Percentiles rank a stretch among this genome's conserved stretches.
These are phyloP conservation scores for Onychomys arenicola DNA, from an alignment of 2,797 vertebrate genomes.

Conservation along the genomic window DNA sequence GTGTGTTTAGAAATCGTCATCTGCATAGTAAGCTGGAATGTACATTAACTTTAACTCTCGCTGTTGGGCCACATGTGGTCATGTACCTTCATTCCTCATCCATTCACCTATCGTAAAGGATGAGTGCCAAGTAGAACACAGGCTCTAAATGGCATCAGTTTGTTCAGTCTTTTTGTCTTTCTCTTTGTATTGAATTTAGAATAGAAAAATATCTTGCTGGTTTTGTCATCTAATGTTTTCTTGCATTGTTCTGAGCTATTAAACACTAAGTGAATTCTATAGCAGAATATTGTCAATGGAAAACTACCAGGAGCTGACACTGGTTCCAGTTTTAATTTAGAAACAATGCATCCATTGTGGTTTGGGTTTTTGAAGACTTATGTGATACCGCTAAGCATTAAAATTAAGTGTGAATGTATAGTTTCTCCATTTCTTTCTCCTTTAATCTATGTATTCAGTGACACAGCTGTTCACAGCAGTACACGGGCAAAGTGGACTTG, in stretches of 20 bases:
- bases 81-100: background rate
- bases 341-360: slow-evolving; percentile 81
- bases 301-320: slow-evolving; percentile 30
- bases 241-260: slow-evolving; percentile 65
- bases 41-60: background rate
- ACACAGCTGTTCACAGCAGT: background rate
- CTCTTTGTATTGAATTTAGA: slow-evolving; percentile 57
- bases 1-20: slow-evolving; percentile 37
- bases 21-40: background rate
- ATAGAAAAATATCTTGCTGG: slow-evolving; percentile 61
- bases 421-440: slow-evolving; percentile 44
- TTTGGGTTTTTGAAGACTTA: slow-evolving; percentile 67
- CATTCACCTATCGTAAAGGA: background rate
- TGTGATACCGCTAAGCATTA: slow-evolving; percentile 45
- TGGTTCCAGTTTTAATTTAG: slow-evolving; percentile 78
- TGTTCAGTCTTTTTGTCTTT: background rate
- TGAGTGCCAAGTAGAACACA: background rate
- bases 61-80: background rate
- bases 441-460: slow-evolving; percentile 66
- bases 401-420: slow-evolving; percentile 71
- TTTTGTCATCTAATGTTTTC: slow-evolving; percentile 27
- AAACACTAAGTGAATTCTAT: slow-evolving; percentile 49
- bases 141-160: background rate
- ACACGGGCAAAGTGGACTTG: background rate
- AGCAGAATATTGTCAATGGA: slow-evolving; percentile 49